Evolutionary conservation across 2,888 invertebrate genomes (phyloP).

Genomic region (Tetramorium bicarinatum): DNA sequence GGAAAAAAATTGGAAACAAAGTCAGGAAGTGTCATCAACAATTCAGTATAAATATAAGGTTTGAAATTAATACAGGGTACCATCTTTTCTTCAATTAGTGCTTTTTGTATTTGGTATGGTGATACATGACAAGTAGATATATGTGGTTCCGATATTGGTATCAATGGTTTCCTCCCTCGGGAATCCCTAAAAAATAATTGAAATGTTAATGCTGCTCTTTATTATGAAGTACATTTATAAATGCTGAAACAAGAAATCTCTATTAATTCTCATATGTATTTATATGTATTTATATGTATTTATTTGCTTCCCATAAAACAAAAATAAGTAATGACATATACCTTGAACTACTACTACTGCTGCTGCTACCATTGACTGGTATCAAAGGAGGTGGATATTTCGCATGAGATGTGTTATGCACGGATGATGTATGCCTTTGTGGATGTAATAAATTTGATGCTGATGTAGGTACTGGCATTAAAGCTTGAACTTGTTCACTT

Average conservation of each 20-base stretch:
- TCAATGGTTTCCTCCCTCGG: slow-evolving; percentile 88
- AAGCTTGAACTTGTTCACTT: slow-evolving; percentile 85
- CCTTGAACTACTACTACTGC: slow-evolving; percentile 75
- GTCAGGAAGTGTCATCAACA: slow-evolving; percentile 94
- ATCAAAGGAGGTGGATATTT: slow-evolving; percentile 88
- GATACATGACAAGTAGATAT: slow-evolving; percentile 87
- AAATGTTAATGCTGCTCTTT: slow-evolving; percentile 9
- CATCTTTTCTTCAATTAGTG: slow-evolving; percentile 93
- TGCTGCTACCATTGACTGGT: slow-evolving; percentile 86
- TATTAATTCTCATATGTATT: neutral
- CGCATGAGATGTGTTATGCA: slow-evolving; percentile 81
- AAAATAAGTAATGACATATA: slow-evolving; percentile 58
- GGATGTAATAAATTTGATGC: slow-evolving; percentile 84
- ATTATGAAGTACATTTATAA: neutral
- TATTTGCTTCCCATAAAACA: neutral
- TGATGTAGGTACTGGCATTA: slow-evolving; percentile 85
- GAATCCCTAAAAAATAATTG: slow-evolving; percentile 78
- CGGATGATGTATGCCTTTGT: slow-evolving; percentile 85
- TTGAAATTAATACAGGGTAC: slow-evolving; percentile 96
- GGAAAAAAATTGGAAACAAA: slow-evolving; percentile 94
- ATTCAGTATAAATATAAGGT: slow-evolving; percentile 93
- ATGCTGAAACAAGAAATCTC: neutral
- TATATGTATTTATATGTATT: neutral
- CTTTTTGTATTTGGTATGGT: slow-evolving; percentile 90
- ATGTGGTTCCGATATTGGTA: slow-evolving; percentile 91